Evolutionary conservation across 1,140 invertebrate genomes (phyloP), one percentile per base, ranked within the genome.

Genomic region (Metaphire vulgaris): DNA sequence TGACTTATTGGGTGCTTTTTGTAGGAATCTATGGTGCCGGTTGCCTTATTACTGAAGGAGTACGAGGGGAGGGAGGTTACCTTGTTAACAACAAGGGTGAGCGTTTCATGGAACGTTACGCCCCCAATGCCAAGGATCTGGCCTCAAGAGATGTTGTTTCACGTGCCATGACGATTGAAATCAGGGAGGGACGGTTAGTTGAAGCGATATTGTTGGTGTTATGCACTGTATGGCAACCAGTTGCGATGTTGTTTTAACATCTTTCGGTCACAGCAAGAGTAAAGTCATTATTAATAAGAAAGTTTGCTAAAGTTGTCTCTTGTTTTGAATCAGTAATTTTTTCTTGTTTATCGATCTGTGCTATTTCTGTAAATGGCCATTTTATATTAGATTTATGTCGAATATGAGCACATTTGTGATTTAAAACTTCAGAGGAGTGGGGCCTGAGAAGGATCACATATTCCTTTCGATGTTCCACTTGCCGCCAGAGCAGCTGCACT

Each of bases 21-120:
- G 0, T 79, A 92, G 92, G 92, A 84, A 98, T 99, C 82, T 99
- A 99, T 85, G 96, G 97, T 0, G 95, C 95, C 76, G 97, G 97
- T 1, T 98, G 96, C 84, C 89, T 99, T 16, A 98, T 99, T 75
- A 99, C 97, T 0, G 97, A 99, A 87, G 97, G 89, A 71, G 88
- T 82, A 30, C 81, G 86, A 72, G 96, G 96, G 74, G 97, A 99
- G 88, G 97, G 97, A 76, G 97, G 97, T 12, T 98, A 92, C 85
- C 88, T 99, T 0, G 89, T 99, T 32, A 99, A 99, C 87, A 91
- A 91, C 69, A 91, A 98, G 84, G 97, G 97, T 75, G 97, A 99
- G 88, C 89, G 97, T 72, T 99, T 98, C 86, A 99, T 99, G 97
- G 97, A 99, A 88, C 89, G 95, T 76, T 98, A 99, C 88, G 97